phyloP scores from a whole-genome alignment of 2,113 vertebrate species.

The Dicrurus megarhynchus region DNA sequence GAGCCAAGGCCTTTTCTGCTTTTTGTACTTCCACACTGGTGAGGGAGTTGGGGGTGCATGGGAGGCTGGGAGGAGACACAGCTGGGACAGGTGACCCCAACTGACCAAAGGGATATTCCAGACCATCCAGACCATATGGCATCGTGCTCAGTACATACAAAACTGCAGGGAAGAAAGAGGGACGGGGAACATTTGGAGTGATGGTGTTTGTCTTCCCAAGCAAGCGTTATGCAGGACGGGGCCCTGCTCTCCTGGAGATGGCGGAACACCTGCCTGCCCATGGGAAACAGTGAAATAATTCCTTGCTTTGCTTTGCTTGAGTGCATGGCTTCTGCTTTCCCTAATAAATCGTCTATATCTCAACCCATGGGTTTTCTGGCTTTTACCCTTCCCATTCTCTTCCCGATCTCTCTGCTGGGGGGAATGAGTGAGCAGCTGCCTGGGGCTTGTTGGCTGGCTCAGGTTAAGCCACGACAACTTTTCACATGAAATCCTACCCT shows the following conservation, averaged over 20 bases:
- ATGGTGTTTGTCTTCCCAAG: fast-evolving
- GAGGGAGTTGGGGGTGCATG: fast-evolving
- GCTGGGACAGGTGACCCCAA: neutral
- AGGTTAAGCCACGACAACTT: neutral
- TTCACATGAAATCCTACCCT: neutral
- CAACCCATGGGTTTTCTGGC: neutral
- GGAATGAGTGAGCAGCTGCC: neutral
- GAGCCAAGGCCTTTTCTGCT: neutral
- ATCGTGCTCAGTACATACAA: neutral
- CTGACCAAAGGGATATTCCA: neutral
- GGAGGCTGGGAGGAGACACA: neutral
- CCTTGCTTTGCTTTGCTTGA: neutral
- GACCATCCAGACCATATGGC: neutral
- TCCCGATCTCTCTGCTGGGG: neutral
- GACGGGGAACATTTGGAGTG: neutral
- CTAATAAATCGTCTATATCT: neutral
- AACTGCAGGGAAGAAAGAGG: neutral
- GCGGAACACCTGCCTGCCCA: neutral
- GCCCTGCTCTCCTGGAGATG: neutral
- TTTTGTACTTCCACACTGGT: fast-evolving
- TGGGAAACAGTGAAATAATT: neutral
- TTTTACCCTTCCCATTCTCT: neutral
- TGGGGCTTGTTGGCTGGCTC: neutral
- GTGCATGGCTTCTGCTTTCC: neutral
- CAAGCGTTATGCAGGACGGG: fast-evolving